Conservation (phyloP, 2,797 vertebrate genomes). For the Enteromius mattozi region DNA sequence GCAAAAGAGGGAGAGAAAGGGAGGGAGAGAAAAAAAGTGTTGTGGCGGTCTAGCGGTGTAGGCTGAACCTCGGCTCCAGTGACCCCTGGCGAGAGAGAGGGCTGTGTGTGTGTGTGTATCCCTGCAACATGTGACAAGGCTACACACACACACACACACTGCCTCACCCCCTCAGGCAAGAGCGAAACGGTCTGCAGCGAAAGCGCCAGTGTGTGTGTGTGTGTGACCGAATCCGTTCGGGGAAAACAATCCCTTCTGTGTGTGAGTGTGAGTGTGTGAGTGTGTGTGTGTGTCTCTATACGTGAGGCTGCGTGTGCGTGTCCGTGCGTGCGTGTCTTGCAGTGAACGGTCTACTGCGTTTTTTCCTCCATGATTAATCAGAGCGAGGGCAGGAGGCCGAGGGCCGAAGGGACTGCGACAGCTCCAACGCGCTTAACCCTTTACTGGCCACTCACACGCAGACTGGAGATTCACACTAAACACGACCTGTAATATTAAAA, state of each 20-base stretch:
- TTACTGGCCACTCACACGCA: conserved; percentile 38
- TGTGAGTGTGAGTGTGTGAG: conserved; percentile 47
- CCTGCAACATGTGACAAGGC: conserved; percentile 62
- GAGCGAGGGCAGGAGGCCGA: conserved; percentile 66
- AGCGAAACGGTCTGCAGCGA: conserved; percentile 62
- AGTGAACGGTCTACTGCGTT: conserved; percentile 63
- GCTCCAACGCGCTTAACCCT: conserved; percentile 60
- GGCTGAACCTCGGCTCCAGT: conserved; percentile 57
- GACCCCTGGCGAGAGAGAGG: conserved; percentile 61
- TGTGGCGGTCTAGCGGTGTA: conserved; percentile 51
- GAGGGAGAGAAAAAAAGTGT: conserved; percentile 40
- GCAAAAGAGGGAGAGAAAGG: conserved; percentile 21
- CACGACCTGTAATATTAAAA: neutral
- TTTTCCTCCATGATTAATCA: conserved; percentile 69
- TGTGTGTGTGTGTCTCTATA: conserved; percentile 41
- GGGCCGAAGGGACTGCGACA: conserved; percentile 68
- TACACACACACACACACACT: conserved; percentile 47
- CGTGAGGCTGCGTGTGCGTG: conserved; percentile 54
- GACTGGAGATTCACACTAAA: conserved; percentile 8
- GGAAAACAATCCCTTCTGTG: conserved; percentile 61
- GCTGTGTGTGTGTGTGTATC: conserved; percentile 51
- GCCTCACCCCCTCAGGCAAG: conserved; percentile 60
- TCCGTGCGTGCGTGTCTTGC: conserved; percentile 57
- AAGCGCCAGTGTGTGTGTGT: conserved; percentile 51
- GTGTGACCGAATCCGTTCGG: conserved; percentile 54